Evolutionary conservation across 2,888 invertebrate genomes (phyloP).

Genomic region (Dyspetes luteomarginatus): DNA sequence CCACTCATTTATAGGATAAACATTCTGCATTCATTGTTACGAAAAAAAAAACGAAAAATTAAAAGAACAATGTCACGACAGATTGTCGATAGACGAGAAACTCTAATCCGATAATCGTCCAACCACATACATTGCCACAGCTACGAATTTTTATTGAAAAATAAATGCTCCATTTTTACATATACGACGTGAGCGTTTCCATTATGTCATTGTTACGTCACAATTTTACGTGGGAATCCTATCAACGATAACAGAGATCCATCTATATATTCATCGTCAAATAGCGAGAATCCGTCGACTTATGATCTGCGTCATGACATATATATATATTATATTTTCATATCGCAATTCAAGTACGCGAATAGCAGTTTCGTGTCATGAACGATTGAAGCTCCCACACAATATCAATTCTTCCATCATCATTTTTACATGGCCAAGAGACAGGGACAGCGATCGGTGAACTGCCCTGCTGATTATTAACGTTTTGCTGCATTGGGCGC

Average conservation of each 20-base stretch:
- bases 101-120: not conserved
- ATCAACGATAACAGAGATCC: not conserved
- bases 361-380: not conserved
- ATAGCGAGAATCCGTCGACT: constrained; percentile 30
- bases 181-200: no score
- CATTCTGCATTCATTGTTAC: not conserved
- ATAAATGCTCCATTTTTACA: not conserved
- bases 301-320: constrained; percentile 1
- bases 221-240: not conserved
- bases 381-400: constrained; percentile 30
- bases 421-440: no score
- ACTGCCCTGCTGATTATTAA: no score
- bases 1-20: constrained; percentile 1
- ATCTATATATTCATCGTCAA: not conserved
- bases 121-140: not conserved
- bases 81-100: not conserved
- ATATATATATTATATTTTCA: constrained; percentile 52
- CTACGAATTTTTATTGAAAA: not conserved
- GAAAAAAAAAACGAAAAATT: not conserved
- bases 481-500: no score
- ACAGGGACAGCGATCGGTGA: no score
- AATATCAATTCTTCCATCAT: constrained; percentile 52
- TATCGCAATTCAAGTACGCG: not conserved
- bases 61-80: not conserved
- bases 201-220: not conserved